Conservation (phyloP, 1,140 invertebrate species). For the Eurosta solidaginis region DNA sequence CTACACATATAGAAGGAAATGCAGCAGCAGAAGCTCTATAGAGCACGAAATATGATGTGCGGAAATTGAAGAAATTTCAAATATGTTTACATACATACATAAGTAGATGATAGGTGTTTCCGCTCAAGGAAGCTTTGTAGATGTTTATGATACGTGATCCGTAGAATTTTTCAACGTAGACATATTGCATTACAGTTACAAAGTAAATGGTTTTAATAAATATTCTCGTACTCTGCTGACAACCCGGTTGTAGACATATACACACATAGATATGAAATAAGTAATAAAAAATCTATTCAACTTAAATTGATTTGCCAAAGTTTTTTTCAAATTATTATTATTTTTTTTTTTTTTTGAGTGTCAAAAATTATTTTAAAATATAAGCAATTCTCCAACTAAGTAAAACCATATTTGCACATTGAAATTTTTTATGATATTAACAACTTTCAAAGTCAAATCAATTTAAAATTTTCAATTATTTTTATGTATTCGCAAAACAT, state of each 20-base stretch:
- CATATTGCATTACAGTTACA: constrained; percentile 8
- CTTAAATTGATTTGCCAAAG: not conserved
- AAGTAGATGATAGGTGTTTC: not conserved
- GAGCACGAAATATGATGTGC: constrained; percentile 24
- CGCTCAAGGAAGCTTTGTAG: constrained; percentile 21
- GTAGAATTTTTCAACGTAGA: not conserved
- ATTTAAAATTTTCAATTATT: no score
- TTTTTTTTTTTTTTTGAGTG: no score
- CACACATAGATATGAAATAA: no score
- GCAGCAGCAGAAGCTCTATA: constrained; percentile 1
- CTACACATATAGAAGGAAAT: no score
- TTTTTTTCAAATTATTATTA: no score
- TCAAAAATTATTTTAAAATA: not conserved
- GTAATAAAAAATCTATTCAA: not conserved
- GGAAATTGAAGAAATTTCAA: constrained; percentile 15
- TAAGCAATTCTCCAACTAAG: no score
- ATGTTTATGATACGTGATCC: constrained; percentile 12
- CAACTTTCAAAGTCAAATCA: no score
- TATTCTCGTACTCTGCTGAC: not conserved
- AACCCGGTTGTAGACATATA: not conserved
- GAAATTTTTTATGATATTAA: no score
- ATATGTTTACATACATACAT: not conserved
- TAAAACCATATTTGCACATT: no score
- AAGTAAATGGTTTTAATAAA: constrained; percentile 19
- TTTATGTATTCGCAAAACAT: no score